A percentile compares a stretch with the other conserved stretches of the same genome.
These are phyloP conservation scores for Venusia cambrica DNA, from an alignment of 2,888 invertebrate species.

Conservation along the genomic window DNA sequence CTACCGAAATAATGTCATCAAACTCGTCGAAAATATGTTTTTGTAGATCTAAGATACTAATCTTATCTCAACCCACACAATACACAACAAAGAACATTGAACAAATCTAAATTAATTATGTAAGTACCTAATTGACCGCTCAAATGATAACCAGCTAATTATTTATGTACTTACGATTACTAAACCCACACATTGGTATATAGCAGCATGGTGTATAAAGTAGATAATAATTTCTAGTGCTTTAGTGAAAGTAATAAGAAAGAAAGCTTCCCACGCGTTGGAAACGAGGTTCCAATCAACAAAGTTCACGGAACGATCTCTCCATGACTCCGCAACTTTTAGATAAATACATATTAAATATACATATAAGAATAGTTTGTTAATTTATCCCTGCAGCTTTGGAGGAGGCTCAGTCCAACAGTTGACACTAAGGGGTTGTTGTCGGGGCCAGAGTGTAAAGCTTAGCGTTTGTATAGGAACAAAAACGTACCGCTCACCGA, in stretches of 20 bases:
- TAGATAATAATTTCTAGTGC: conserved; percentile 1
- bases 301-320: conserved; percentile 18
- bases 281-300: conserved; percentile 16
- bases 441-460: no score
- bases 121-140: conserved; percentile 21
- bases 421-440: no score
- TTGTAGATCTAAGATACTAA: conserved; percentile 8
- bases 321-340: conserved; percentile 18
- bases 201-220: not conserved
- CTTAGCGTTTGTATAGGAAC: no score
- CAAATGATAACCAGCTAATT: conserved; percentile 24
- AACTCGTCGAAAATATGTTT: no score
- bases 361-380: no score
- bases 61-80: conserved; percentile 17
- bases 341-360: no score
- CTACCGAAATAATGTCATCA: conserved; percentile 15
- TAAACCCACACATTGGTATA: conserved; percentile 18
- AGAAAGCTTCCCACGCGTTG: conserved; percentile 23
- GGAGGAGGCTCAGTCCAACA: no score
- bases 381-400: no score
- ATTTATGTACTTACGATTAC: conserved; percentile 19
- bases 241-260: conserved; percentile 20
- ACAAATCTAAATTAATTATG: conserved; percentile 28
- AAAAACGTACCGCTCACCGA: no score
- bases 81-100: conserved; percentile 18